Evolutionary conservation across 2,797 vertebrate genomes (phyloP), one percentile per base, ranked within the genome.

Genomic region (Crocidura indochinensis): DNA sequence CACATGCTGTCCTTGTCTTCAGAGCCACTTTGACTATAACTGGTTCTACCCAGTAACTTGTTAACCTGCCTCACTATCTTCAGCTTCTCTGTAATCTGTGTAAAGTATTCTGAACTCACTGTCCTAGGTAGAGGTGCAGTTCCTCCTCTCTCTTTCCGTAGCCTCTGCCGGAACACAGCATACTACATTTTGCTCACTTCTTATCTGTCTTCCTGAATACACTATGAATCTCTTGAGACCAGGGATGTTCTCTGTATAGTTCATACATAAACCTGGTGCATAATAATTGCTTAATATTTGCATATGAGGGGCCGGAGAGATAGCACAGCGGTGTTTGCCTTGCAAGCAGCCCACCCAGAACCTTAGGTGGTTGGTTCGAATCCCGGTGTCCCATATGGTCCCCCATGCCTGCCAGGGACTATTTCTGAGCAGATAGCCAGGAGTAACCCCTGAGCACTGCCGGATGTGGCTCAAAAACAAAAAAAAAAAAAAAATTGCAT

Each of bases 201-300:
- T 72, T 76, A 17, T 47, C 20, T 80, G n/a, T 71, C 24, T 91
- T 94, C 71, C 64, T 94, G 29, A 68, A 9, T 79, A n/a, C 64
- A 68, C 64, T 51, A 0, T 49, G 26, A 84, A 12, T 17, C 15
- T 77, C 31, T 84, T 90, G 90, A 88, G 12, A 19, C 79, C 44
- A 27, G 29, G 22, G 31, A 38, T 91, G 46, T 46, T n/a, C 15
- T 87, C 92, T 75, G 90, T 73, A 4, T 65, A 78, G 11, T n/a
- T 79, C n/a, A 46, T 46, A 14, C 62, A 69, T 82, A 79, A 89
- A 20, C 19, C 47, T 72, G 6, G n/a, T 11, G 26, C 64, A 29
- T 72, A 90, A 69, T 84, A 84, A 49, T 60, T 75, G 62, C 27
- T 17, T 76, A 73, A 83, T 91, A 29, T 92, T 80, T 89, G 44